Conservation (phyloP, 2,113 vertebrate species). For the Dissostichus mawsoni region DNA sequence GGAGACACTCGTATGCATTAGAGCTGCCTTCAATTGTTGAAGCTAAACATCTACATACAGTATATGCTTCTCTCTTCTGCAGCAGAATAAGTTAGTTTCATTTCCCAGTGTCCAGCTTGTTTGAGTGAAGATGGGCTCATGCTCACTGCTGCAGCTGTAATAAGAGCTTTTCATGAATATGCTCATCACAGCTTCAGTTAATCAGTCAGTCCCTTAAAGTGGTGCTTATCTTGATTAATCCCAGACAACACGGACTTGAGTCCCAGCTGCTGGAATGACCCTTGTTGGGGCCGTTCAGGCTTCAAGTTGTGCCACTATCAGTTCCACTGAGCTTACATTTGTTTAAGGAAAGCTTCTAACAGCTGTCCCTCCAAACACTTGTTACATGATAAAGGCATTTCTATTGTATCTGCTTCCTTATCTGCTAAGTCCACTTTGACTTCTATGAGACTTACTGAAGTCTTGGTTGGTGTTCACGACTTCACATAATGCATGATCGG, state of each 20-base stretch:
- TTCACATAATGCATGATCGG: neutral
- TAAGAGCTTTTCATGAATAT: conserved; percentile 49
- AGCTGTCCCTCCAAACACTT: neutral
- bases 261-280: conserved; percentile 46
- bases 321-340: neutral
- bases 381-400: neutral
- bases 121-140: conserved; percentile 27
- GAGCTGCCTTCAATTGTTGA: conserved; percentile 8
- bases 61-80: conserved; percentile 35
- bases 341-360: neutral
- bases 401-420: neutral
- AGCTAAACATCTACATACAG: conserved; percentile 10
- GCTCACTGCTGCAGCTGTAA: conserved; percentile 57
- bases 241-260: conserved; percentile 35
- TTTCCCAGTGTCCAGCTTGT: conserved; percentile 43
- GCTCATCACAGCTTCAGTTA: conserved; percentile 53
- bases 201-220: conserved; percentile 46
- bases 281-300: conserved; percentile 8
- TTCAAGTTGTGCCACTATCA: conserved; percentile 28
- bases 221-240: conserved; percentile 51
- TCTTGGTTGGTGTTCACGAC: neutral
- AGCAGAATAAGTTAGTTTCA: conserved; percentile 35
- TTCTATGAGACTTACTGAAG: neutral
- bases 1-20: conserved; percentile 24
- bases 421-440: neutral